These are phyloP conservation scores for Cossypha dichroa DNA, from an alignment of 2,797 vertebrate species.

Conservation along the genomic window DNA sequence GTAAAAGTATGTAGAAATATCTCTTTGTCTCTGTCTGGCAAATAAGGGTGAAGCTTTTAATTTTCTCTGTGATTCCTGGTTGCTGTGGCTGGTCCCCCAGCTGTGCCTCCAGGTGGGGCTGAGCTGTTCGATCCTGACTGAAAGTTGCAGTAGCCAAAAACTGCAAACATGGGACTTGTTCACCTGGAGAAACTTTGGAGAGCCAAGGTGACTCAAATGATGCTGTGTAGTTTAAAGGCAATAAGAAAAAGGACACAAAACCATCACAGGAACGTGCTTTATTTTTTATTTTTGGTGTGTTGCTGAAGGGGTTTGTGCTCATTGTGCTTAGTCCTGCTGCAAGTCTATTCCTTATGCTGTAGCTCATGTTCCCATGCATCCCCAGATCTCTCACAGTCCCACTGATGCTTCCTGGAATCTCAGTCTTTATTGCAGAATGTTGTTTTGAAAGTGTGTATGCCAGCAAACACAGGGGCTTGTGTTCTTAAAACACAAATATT, in stretches of 20 bases:
- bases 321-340: background rate
- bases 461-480: background rate
- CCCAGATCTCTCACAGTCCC: background rate
- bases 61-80: background rate
- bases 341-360: background rate
- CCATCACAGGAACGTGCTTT: fast-evolving
- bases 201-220: background rate
- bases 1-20: background rate
- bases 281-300: background rate
- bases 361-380: background rate
- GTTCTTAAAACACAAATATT: background rate
- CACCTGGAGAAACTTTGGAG: background rate
- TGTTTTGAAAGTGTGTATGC: background rate
- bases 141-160: background rate
- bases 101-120: background rate
- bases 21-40: background rate
- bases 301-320: background rate
- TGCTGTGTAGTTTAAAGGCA: background rate
- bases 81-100: background rate
- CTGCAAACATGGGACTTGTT: fast-evolving
- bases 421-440: background rate
- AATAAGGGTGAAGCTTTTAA: background rate
- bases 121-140: background rate
- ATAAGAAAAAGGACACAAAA: background rate
- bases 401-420: background rate